phyloP scores from a whole-genome alignment of 37 sponge, comb jelly and placozoan genomes.

The Haliclona indistincta region DNA sequence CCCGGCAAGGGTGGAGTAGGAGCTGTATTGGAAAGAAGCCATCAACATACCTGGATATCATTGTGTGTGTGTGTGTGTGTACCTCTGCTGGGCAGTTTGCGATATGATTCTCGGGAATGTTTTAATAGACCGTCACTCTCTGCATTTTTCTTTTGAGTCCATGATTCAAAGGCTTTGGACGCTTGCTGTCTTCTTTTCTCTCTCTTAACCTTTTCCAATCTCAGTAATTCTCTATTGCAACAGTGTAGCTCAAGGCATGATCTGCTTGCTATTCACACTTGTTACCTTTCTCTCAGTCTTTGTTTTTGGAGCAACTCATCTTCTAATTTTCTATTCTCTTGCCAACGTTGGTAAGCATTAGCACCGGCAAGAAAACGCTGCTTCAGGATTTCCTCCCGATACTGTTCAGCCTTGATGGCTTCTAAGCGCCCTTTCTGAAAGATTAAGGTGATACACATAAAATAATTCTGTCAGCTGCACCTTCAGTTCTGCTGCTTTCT shows the following conservation, averaged over 20 bases:
- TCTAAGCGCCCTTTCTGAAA: background rate
- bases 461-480: constrained; percentile 4
- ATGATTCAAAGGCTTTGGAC: constrained; percentile 25
- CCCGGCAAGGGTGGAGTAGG: constrained; percentile 74
- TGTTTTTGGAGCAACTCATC: constrained; percentile 30
- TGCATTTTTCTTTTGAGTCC: constrained; percentile 58
- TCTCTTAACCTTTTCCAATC: too few species aligned
- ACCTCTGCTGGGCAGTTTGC: constrained; percentile 13
- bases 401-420: background rate
- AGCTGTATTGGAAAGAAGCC: constrained; percentile 11
- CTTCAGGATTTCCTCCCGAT: constrained; percentile 3
- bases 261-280: too few species aligned
- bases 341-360: constrained; percentile 21
- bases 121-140: constrained; percentile 21
- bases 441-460: background rate
- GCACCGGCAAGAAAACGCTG: background rate
- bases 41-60: background rate
- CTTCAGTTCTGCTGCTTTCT: constrained; percentile 59
- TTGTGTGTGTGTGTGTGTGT: background rate
- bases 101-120: background rate
- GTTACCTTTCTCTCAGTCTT: constrained; percentile 6
- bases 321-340: constrained; percentile 18
- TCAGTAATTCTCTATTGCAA: too few species aligned
- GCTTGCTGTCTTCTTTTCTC: constrained; percentile 9
- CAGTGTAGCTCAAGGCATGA: too few species aligned